A percentile compares a stretch with the other conserved stretches of the same genome.
Evolutionary conservation across 2,797 vertebrate genomes (phyloP).

Genomic region (Arnoldichthys spilopterus): DNA sequence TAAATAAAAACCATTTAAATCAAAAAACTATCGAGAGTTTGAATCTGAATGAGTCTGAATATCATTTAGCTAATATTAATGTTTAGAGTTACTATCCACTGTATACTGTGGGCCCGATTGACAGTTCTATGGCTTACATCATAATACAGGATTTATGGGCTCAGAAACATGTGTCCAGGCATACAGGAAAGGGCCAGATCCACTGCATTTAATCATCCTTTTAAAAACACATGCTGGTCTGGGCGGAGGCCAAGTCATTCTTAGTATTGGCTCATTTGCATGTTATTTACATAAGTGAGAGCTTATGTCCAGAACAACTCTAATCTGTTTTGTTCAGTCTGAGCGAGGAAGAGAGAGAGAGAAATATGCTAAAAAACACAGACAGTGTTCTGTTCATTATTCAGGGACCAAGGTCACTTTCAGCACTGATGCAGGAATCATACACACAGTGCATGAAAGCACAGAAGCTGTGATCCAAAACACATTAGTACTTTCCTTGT

Average conservation of each 20-base stretch:
- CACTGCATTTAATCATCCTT: slow-evolving; percentile 46
- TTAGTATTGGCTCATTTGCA: slow-evolving; percentile 55
- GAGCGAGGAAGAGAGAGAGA: slow-evolving; percentile 16
- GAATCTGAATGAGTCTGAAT: background rate
- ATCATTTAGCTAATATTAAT: slow-evolving; percentile 16
- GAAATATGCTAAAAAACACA: slow-evolving; percentile 13
- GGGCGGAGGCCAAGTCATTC: slow-evolving; percentile 44
- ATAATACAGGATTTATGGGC: slow-evolving; percentile 39
- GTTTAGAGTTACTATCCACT: slow-evolving; percentile 3
- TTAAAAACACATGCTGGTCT: slow-evolving; percentile 46
- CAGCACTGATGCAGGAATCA: slow-evolving; percentile 7
- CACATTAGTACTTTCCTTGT: slow-evolving; percentile 13
- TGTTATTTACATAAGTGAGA: slow-evolving; percentile 54
- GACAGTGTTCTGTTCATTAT: slow-evolving; percentile 20
- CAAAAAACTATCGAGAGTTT: background rate
- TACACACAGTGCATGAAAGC: background rate
- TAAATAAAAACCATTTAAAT: background rate
- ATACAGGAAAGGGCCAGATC: slow-evolving; percentile 28
- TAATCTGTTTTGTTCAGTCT: slow-evolving; percentile 49
- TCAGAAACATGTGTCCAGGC: slow-evolving; percentile 36
- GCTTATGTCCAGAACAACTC: slow-evolving; percentile 51
- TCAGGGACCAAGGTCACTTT: slow-evolving; percentile 14
- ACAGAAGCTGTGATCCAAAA: background rate
- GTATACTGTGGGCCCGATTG: slow-evolving; percentile 13
- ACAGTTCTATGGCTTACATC: slow-evolving; percentile 34